Evolutionary conservation across 2,888 invertebrate species (phyloP).

Genomic region (Melikaiella ostensackeni): DNA sequence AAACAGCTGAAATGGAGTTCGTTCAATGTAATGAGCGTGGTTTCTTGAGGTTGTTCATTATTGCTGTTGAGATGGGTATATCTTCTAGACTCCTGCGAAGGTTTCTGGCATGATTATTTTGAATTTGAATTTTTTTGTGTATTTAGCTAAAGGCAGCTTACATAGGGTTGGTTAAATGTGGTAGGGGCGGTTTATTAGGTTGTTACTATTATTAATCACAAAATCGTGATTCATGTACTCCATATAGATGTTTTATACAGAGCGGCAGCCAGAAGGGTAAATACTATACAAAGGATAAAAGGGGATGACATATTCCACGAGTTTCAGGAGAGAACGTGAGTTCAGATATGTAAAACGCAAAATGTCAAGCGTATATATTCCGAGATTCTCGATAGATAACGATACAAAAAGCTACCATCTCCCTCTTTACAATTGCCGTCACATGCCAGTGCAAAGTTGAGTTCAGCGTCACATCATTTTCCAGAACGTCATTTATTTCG

Average conservation of each 20-base stretch:
- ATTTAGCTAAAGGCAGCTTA: no score
- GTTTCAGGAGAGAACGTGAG: not conserved
- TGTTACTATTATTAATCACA: no score
- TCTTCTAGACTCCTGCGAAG: no score
- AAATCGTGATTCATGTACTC: not conserved
- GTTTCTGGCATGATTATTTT: no score
- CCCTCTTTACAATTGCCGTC: not conserved
- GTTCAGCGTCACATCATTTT: slow-evolving; percentile 1
- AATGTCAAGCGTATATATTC: not conserved
- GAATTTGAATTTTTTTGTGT: no score
- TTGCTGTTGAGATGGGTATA: no score
- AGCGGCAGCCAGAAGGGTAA: not conserved
- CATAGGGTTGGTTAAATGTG: no score
- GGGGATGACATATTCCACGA: slow-evolving; percentile 1
- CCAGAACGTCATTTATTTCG: not conserved
- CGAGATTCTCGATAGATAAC: not conserved
- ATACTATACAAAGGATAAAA: slow-evolving; percentile 7
- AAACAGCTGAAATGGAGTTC: no score
- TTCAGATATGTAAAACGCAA: not conserved
- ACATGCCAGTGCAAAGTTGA: not conserved
- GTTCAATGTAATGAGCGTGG: no score
- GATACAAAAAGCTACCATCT: not conserved
- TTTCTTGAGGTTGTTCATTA: no score
- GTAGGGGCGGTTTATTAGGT: no score
- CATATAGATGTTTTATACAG: not conserved